A percentile compares a stretch with the other conserved stretches of the same genome.
Evolutionary conservation across 2,888 invertebrate species (phyloP).

Genomic region (Euclidia mi): DNA sequence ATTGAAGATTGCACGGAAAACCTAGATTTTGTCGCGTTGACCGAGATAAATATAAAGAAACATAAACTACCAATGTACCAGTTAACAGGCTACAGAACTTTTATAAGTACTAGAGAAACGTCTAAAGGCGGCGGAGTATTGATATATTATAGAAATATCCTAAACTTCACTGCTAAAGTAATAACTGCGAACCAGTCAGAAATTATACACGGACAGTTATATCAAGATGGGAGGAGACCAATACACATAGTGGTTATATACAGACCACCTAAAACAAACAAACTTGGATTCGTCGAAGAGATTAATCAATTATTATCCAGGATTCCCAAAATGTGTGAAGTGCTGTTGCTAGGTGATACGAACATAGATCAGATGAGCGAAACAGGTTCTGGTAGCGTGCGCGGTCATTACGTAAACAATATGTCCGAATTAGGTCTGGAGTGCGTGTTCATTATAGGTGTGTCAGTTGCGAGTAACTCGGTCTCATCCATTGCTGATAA

Average conservation of each 20-base stretch:
- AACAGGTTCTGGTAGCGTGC: neutral
- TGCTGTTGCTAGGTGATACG: slow-evolving; percentile 7
- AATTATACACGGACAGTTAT: neutral
- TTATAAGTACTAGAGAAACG: slow-evolving; percentile 1
- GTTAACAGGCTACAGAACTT: neutral
- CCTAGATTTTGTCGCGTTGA: slow-evolving; percentile 6
- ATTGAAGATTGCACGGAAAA: neutral
- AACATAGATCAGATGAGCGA: slow-evolving; percentile 9
- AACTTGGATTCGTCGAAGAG: slow-evolving; percentile 10
- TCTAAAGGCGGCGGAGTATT: neutral
- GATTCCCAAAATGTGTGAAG: neutral
- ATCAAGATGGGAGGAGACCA: no score
- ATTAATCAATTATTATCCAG: neutral
- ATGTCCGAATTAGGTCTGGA: slow-evolving; percentile 1
- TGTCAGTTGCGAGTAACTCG: neutral
- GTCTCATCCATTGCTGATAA: no score
- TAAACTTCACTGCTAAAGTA: neutral
- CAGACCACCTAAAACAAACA: slow-evolving; percentile 8
- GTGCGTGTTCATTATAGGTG: slow-evolving; percentile 3
- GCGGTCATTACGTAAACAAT: slow-evolving; percentile 37
- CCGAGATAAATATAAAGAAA: slow-evolving; percentile 4
- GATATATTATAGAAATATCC: neutral
- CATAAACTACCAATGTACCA: neutral
- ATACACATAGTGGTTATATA: neutral
- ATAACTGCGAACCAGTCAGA: neutral